Conservation (phyloP, 2,888 invertebrate genomes). For the Mycalesis mineus region DNA sequence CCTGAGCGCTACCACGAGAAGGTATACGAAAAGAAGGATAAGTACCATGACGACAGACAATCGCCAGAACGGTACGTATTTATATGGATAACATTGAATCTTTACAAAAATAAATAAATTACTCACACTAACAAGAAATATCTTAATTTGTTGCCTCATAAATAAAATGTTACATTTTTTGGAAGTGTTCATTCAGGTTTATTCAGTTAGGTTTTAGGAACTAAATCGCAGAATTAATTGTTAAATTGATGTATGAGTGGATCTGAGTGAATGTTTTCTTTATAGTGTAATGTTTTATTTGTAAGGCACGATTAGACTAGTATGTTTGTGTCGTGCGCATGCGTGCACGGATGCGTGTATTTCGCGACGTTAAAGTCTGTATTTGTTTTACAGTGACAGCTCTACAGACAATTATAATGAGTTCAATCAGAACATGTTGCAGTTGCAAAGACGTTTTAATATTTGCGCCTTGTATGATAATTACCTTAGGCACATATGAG, state of each 20-base stretch:
- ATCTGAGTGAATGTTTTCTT: not conserved
- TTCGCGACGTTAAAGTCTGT: constrained; percentile 65
- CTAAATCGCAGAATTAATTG: not conserved
- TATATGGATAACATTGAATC: not conserved
- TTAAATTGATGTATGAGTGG: not conserved
- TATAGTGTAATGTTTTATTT: not conserved
- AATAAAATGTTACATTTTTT: not conserved
- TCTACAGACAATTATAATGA: constrained; percentile 72
- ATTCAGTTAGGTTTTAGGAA: not conserved
- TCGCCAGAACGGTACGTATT: constrained; percentile 55
- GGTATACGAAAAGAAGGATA: constrained; percentile 60
- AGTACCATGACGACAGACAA: constrained; percentile 53
- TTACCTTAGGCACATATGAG: constrained; percentile 68
- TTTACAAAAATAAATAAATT: not conserved
- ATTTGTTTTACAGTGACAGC: constrained; percentile 77
- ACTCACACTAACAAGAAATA: not conserved
- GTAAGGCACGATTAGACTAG: not conserved
- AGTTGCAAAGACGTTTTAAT: constrained; percentile 72
- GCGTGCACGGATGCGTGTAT: constrained; percentile 41
- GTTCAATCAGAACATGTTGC: constrained; percentile 64
- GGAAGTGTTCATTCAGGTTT: not conserved
- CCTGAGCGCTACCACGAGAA: constrained; percentile 55
- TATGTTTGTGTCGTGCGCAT: constrained; percentile 37
- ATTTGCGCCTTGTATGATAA: constrained; percentile 66
- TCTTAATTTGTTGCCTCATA: not conserved